Evolutionary conservation across 2,888 invertebrate genomes (phyloP).

Genomic region (Mantis religiosa): DNA sequence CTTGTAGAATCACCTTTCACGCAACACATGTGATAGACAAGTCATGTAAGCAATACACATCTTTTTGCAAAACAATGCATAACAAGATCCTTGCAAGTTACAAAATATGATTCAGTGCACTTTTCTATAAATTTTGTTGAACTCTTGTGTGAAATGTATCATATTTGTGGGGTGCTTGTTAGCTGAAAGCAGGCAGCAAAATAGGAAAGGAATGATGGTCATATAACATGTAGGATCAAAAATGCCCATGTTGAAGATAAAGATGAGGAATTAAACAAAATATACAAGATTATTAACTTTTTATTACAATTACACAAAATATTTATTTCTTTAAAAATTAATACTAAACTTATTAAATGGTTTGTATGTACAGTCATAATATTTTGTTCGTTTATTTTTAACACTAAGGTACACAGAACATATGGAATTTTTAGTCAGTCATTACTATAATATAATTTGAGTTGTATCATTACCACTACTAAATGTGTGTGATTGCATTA

Average conservation of each 20-base stretch:
- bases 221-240: too few relatives aligned
- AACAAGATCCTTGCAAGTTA: too few relatives aligned
- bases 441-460: not conserved
- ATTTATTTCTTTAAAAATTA: not conserved
- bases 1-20: too few relatives aligned
- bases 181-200: too few relatives aligned
- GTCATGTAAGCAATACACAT: too few relatives aligned
- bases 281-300: not conserved
- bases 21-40: too few relatives aligned
- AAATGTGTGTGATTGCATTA: not conserved
- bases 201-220: too few relatives aligned
- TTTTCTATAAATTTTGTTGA: too few relatives aligned
- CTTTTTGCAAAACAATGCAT: too few relatives aligned
- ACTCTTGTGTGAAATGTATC: too few relatives aligned
- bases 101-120: too few relatives aligned
- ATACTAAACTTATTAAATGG: not conserved
- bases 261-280: not conserved
- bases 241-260: not conserved
- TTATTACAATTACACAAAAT: not conserved
- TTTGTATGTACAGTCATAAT: not conserved
- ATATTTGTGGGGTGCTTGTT: too few relatives aligned
- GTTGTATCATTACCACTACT: not conserved
- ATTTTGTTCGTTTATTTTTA: not conserved
- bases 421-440: not conserved
- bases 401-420: not conserved